Base-by-base conservation (phyloP, 2,797 vertebrate genomes). In the Pipistrellus pipistrellus region DNA sequence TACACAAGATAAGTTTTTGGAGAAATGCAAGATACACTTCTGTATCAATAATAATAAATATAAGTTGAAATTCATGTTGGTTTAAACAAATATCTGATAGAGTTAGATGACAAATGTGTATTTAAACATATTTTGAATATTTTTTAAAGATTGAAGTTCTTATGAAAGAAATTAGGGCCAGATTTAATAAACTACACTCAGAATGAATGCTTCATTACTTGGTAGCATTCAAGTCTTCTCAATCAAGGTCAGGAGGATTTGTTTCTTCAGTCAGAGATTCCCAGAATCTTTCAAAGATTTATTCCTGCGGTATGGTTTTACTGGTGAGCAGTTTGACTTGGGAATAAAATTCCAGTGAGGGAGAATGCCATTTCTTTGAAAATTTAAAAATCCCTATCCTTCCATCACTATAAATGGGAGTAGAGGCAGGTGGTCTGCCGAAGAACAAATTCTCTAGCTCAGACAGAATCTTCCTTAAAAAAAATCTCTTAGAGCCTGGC, bases 61-160 rank as follows among this genome's bases (percentile, higher is more conserved):
- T 68, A 82, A 41, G 25, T 84, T 94, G 38, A 27, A 57, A 55
- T 59, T 95, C 1, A 68, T 62, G 1, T 27, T 93, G 17, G 9
- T 86, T 81, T 90, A 86, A 75, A 62, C 71, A 82, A 91, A 72
- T 82, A 88, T 81, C 46, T 38, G 21, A 93, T 35, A 78, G 12
- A 27, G 78, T 95, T 83, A 80, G 25, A 72, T 46, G 15, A 53
- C 20, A 90, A 77, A 46, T 53, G 46, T 94, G 53, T 51, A 57
- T 32, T 9, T 77, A 44, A 78, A 86, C 68, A 62, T 4, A 53
- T 68, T 82, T 85, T 91, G 4, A 83, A 38, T 30, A 25, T 41
- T 76, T 76, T 62, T 53, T 25, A 57, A 68, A 90, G 77, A 75
- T 57, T 55, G 9, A 73, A 51, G 8, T 71, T 71, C 25, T 32